Base-by-base conservation (phyloP, 2,113 vertebrate species). In the Nibea coibor region DNA sequence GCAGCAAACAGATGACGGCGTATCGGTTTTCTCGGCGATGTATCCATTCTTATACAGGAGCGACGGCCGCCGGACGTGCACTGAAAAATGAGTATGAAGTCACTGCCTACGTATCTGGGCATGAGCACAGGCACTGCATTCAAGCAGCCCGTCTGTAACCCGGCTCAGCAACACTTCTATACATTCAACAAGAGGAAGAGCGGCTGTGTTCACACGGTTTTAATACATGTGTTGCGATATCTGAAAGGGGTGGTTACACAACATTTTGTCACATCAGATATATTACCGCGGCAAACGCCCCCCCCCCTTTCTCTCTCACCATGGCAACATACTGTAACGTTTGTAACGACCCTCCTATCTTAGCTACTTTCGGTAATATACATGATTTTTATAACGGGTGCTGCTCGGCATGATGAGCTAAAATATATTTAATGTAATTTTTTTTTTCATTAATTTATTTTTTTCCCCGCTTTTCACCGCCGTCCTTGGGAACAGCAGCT, bases 71-170 rank as follows among this genome's bases (percentile, higher is more conserved):
- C 66, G 83, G 87, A 91, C 87, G 86, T 88, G 86, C 86, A 10
- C 74, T 71, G 88, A 86, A 84, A 82, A 84, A 88, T 68, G 81
- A 88, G 78, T 56, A 84, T 91, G 91, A 92, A 92, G 93, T 93
- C 92, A 93, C 91, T 75, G 87, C 89, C 90, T 82, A 91, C 92
- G 91, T 88, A 69, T 83, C 81, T 61, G 81, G 20, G 85, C 85
- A 87, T 79, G 84, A 77, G 87, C 77, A 75, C 43, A 67, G 75
- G 31, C 63, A 82, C 88, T 56, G 92, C 90, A 83, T 87, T 78
- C 71, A 84, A 70, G 72, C 8, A 22, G 57, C 24, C 45, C 31
- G 17, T 83, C 74, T 39, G 57, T 31, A 17, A 20, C 57, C 80
- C 71, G 19, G 53, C 5, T 42, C 47, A 45, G 4, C 1, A 12